Conservation (phyloP, 2,797 vertebrate species). For the Chaetodon trifasciatus region DNA sequence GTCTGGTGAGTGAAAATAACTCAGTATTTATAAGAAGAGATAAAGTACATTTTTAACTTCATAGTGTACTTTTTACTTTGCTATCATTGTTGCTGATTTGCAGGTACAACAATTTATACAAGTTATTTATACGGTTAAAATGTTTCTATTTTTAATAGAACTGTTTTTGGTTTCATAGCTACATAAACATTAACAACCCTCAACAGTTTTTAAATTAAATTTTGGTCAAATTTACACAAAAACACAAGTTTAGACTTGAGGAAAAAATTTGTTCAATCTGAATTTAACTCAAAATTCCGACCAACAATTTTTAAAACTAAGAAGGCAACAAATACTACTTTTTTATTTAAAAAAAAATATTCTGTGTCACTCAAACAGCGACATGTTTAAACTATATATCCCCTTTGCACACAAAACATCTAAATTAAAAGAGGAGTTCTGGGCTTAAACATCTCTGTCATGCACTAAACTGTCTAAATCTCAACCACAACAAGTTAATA, state of each 20-base stretch:
- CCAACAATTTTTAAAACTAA: slow-evolving; percentile 1
- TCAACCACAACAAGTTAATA: neutral
- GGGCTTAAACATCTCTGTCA: neutral
- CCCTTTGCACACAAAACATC: neutral
- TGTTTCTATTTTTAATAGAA: neutral
- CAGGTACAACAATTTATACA: neutral
- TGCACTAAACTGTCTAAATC: neutral
- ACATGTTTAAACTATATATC: slow-evolving; percentile 3
- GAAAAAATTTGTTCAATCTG: neutral
- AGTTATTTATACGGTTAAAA: neutral
- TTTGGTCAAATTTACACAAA: neutral
- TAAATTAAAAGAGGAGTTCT: neutral
- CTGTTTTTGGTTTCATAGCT: neutral
- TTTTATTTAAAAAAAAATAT: neutral
- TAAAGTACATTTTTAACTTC: slow-evolving; percentile 33
- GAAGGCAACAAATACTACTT: neutral
- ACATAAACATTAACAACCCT: neutral
- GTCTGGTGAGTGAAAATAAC: slow-evolving; percentile 73
- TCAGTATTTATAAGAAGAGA: slow-evolving; percentile 69
- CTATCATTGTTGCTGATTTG: neutral
- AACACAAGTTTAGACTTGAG: neutral
- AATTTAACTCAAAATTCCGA: neutral
- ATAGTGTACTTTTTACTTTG: neutral
- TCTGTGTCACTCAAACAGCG: neutral
- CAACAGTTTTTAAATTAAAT: neutral